These are phyloP conservation scores for Oriolus oriolus DNA, from an alignment of 2,113 vertebrate species.

Conservation along the genomic window DNA sequence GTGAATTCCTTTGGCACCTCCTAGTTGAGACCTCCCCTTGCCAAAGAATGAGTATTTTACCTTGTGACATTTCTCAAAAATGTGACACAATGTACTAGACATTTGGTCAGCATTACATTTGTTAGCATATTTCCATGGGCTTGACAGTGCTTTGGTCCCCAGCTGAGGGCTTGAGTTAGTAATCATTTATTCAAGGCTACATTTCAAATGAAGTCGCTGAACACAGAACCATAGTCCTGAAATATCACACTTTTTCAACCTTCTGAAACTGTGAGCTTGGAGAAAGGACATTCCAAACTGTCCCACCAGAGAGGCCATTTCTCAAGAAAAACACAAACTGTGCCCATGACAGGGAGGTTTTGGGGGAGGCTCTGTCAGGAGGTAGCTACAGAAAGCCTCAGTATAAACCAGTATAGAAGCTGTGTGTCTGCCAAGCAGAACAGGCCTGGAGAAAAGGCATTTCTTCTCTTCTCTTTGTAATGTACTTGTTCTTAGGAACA, in stretches of 20 bases:
- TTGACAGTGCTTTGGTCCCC: neutral
- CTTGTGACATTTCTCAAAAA: constrained; percentile 3
- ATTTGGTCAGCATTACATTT: neutral
- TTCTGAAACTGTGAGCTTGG: neutral
- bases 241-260: neutral
- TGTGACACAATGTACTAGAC: neutral
- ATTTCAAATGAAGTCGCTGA: neutral
- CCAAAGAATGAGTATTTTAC: constrained; percentile 43
- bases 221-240: neutral
- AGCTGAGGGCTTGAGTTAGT: neutral
- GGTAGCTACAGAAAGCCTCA: neutral
- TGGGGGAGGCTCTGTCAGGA: neutral
- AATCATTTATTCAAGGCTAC: neutral
- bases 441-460: neutral
- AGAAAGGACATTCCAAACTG: neutral
- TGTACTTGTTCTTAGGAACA: neutral
- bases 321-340: neutral
- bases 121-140: neutral
- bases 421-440: neutral
- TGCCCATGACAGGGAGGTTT: neutral
- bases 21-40: neutral
- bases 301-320: neutral
- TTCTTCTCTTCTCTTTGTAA: neutral
- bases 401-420: neutral
- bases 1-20: constrained; percentile 31